phyloP scores from a whole-genome alignment of 2,113 vertebrate genomes.

The Clinocottus analis region DNA sequence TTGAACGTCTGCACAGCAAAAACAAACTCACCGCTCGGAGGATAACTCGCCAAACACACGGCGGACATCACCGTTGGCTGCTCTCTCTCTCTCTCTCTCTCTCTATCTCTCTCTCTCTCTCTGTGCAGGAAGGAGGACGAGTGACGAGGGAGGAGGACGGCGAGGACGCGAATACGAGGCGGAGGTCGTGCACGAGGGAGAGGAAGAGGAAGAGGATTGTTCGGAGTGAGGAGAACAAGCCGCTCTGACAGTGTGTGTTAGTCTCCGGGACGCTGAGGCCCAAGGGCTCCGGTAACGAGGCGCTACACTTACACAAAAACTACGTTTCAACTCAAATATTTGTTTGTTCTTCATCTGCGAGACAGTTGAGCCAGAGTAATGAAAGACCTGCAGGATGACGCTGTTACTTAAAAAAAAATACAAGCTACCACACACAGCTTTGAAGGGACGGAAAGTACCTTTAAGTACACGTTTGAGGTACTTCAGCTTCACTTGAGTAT shows the following conservation, averaged over 20 bases:
- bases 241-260: slow-evolving; percentile 31
- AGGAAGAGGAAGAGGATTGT: slow-evolving; percentile 17
- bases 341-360: background rate
- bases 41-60: slow-evolving; percentile 12
- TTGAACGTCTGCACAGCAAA: slow-evolving; percentile 48
- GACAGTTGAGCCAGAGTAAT: background rate
- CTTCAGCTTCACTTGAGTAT: background rate
- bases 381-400: background rate
- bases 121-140: slow-evolving; percentile 56
- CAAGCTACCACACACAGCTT: background rate
- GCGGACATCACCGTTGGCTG: slow-evolving; percentile 29
- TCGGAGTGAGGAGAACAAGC: slow-evolving; percentile 31
- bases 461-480: background rate
- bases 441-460: background rate
- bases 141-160: slow-evolving; percentile 32
- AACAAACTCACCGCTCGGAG: slow-evolving; percentile 42
- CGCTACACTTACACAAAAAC: background rate
- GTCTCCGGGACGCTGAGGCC: slow-evolving; percentile 35
- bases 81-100: slow-evolving; percentile 30
- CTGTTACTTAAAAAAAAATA: background rate
- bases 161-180: slow-evolving; percentile 13
- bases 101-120: slow-evolving; percentile 35
- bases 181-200: slow-evolving; percentile 19
- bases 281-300: slow-evolving; percentile 25
- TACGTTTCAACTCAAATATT: no score